Percentiles rank a stretch among this genome's conserved stretches.
These are phyloP conservation scores for Acanthornis magna DNA, from an alignment of 2,797 vertebrate genomes.

Conservation along the genomic window DNA sequence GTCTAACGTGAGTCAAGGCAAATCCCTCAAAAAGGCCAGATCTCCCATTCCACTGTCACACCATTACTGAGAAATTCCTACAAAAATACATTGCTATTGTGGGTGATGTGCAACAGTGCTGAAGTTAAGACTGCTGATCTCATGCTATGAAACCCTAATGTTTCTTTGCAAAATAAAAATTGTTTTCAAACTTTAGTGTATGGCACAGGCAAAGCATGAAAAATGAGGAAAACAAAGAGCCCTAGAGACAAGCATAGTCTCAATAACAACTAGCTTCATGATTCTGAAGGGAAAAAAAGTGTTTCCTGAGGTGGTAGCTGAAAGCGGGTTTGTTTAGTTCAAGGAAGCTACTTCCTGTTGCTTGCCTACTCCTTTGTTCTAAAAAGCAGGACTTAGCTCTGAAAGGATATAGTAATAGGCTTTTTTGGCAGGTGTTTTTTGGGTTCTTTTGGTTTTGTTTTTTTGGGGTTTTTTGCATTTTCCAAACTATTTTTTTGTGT, in stretches of 20 bases:
- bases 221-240: background rate
- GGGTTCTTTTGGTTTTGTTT: background rate
- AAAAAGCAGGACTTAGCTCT: background rate
- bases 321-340: background rate
- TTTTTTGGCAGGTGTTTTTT: background rate
- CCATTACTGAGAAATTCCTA: background rate
- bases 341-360: background rate
- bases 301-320: background rate
- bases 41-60: background rate
- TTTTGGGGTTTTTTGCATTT: background rate
- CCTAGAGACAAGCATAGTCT: background rate
- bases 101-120: background rate
- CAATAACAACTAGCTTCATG: background rate
- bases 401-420: background rate
- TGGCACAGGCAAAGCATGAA: background rate
- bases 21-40: background rate
- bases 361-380: background rate
- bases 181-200: background rate
- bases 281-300: background rate
- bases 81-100: background rate
- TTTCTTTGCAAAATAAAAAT: background rate
- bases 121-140: background rate
- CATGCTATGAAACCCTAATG: background rate
- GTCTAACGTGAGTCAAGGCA: background rate
- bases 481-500: background rate